phyloP scores from a whole-genome alignment of 2,888 invertebrate genomes.

The Polietes domitor region DNA sequence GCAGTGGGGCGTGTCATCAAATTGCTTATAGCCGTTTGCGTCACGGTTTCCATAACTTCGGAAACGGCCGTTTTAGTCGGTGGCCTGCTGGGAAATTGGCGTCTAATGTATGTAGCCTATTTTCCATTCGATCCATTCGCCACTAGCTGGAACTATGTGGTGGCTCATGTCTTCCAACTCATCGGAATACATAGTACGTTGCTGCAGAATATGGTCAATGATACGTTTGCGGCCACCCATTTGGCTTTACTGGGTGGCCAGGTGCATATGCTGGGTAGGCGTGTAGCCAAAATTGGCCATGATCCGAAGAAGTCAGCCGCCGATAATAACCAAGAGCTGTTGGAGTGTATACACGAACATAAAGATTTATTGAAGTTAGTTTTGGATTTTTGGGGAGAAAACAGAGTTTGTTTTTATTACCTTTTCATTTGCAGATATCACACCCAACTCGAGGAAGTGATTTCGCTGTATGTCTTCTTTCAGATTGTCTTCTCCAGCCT shows the following conservation, averaged over 20 bases:
- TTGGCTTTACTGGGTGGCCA: conserved; percentile 66
- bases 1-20: conserved; percentile 20
- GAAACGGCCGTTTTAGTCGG: conserved; percentile 55
- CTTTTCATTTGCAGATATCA: conserved; percentile 49
- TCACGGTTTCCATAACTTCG: conserved; percentile 35
- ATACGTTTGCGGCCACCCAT: conserved; percentile 62
- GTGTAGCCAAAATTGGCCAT: conserved; percentile 62
- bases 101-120: conserved; percentile 66
- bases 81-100: conserved; percentile 55
- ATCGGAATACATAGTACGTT: conserved; percentile 59
- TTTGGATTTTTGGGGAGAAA: too few relatives aligned
- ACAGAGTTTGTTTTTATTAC: background rate
- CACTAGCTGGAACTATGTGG: conserved; percentile 25
- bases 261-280: conserved; percentile 57
- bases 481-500: conserved; percentile 58
- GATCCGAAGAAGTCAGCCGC: too few relatives aligned
- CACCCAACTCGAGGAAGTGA: conserved; percentile 46
- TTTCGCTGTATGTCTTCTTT: conserved; percentile 52
- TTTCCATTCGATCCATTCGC: conserved; percentile 63
- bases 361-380: conserved; percentile 61
- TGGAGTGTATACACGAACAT: conserved; percentile 66
- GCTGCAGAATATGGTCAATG: conserved; percentile 59
- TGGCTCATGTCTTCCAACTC: conserved; percentile 65
- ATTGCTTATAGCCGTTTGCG: too few relatives aligned
- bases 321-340: conserved; percentile 57